Conservation (phyloP, 1,140 invertebrate species). For the Zaprionus gabonicus region DNA sequence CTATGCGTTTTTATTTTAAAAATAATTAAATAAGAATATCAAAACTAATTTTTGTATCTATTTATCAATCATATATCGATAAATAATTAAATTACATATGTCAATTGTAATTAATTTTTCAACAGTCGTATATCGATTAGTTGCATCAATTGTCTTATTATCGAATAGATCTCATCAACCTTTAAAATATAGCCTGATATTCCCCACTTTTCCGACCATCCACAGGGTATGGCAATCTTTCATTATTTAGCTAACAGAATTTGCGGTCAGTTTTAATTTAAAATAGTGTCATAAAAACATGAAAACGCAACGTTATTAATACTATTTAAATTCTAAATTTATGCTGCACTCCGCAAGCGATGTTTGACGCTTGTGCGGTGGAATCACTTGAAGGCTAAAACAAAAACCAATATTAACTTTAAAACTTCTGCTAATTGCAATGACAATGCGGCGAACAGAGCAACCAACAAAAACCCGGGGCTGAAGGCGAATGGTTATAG, state of each 20-base stretch:
- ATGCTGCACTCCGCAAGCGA: neutral
- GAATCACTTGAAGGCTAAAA: conserved; percentile 60
- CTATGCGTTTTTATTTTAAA: too few species aligned
- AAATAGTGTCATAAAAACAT: conserved; percentile 33
- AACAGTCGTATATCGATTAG: neutral
- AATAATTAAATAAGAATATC: too few species aligned
- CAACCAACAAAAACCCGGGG: conserved; percentile 31
- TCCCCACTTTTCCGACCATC: neutral
- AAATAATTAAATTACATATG: too few species aligned
- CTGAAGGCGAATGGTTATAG: neutral
- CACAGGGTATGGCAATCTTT: neutral
- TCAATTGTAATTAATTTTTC: neutral
- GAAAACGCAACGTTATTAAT: conserved; percentile 30
- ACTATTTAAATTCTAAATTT: conserved; percentile 38
- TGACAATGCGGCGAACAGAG: conserved; percentile 60
- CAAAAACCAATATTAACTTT: conserved; percentile 71
- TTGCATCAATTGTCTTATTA: neutral
- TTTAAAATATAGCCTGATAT: neutral
- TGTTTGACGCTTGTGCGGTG: conserved; percentile 19
- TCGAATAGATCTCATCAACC: neutral
- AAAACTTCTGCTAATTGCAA: conserved; percentile 74
- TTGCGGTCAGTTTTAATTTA: conserved; percentile 69
- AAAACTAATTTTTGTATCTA: too few species aligned
- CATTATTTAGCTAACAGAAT: conserved; percentile 3
- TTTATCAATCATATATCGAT: too few species aligned